Evolutionary conservation across 2,113 vertebrate species (phyloP).

Genomic region (Meleagris gallopavo): DNA sequence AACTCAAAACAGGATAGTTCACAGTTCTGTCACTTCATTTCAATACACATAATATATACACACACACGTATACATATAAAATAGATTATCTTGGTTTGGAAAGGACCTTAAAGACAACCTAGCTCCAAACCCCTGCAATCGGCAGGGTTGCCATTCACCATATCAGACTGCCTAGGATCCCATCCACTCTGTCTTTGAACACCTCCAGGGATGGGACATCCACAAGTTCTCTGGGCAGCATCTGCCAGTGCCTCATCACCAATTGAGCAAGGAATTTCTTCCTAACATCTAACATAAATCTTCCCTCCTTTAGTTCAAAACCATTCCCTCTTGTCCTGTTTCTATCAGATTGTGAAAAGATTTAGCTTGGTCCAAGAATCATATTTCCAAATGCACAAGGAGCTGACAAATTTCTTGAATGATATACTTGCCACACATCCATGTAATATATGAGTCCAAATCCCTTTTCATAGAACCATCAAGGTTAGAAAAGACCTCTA

Average conservation of each 20-base stretch:
- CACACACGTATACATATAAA: too few relatives aligned
- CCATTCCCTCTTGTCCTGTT: not conserved
- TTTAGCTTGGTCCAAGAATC: not conserved
- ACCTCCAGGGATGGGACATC: not conserved
- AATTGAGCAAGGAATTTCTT: not conserved
- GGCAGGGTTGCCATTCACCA: not conserved
- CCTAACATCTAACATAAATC: not conserved
- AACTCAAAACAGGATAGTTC: not conserved
- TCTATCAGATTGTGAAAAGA: not conserved
- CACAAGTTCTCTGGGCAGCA: not conserved
- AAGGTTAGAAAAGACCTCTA: too few relatives aligned
- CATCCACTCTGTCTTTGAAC: not conserved
- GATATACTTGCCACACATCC: rapidly evolving
- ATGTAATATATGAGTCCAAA: not conserved
- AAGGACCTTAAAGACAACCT: not conserved
- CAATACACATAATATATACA: not conserved
- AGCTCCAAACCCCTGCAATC: not conserved
- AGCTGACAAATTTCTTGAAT: not conserved
- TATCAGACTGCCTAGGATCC: not conserved
- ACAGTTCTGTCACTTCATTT: not conserved
- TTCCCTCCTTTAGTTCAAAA: not conserved
- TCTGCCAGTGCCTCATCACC: not conserved
- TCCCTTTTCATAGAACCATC: not conserved
- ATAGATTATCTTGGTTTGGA: too few relatives aligned
- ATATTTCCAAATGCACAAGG: not conserved